Conservation (phyloP, 2,113 vertebrate species). For the Pterocles orientalis region DNA sequence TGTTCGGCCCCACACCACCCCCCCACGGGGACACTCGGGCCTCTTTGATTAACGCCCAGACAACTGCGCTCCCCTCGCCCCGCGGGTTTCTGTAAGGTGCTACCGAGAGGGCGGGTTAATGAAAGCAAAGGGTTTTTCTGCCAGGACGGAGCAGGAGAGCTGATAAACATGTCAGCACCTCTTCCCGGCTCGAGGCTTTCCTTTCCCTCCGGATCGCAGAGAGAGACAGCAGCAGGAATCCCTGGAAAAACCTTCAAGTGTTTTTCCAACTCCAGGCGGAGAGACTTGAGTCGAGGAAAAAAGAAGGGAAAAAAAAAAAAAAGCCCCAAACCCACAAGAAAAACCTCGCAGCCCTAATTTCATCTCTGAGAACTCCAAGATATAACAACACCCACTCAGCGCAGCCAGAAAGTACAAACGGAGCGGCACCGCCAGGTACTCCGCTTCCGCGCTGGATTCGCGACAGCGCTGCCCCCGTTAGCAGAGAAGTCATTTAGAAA, state of each 20-base stretch:
- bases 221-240: neutral
- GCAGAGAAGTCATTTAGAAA: slow-evolving; percentile 40
- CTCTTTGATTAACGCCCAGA: neutral
- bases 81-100: neutral
- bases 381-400: slow-evolving; percentile 16
- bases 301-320: too few species aligned
- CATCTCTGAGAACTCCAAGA: slow-evolving; percentile 24
- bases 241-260: slow-evolving; percentile 22
- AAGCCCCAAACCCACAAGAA: neutral
- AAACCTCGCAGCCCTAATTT: neutral
- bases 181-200: neutral
- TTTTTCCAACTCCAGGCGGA: slow-evolving; percentile 37
- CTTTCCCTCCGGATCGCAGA: neutral
- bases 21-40: neutral
- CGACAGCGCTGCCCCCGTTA: slow-evolving; percentile 53
- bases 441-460: neutral
- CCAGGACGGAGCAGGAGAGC: neutral
- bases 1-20: neutral
- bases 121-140: neutral
- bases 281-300: neutral
- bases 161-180: slow-evolving; percentile 13
- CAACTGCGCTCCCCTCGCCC: neutral
- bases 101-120: neutral
- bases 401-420: slow-evolving; percentile 44
- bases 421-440: slow-evolving; percentile 21